These are phyloP conservation scores for Drosophila pseudoananassae DNA, from an alignment of 1,140 invertebrate genomes.

Conservation along the genomic window DNA sequence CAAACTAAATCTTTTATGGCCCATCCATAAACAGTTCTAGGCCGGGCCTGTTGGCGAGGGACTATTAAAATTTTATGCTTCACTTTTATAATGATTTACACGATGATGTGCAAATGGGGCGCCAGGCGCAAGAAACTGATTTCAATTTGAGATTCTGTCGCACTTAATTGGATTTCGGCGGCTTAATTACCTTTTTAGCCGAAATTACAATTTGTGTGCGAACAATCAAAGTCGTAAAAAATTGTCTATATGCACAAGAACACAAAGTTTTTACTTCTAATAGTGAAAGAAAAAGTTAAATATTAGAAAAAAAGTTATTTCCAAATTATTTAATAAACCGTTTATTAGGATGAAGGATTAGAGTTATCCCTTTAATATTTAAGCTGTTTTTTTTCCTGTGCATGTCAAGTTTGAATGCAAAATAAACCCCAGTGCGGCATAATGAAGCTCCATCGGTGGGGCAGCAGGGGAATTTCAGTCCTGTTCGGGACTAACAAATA, in stretches of 20 bases:
- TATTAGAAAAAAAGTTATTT: not conserved
- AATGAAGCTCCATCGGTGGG: slow-evolving; percentile 51
- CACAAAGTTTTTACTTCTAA: not conserved
- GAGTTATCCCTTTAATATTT: not conserved
- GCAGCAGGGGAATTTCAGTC: slow-evolving; percentile 2
- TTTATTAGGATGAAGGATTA: not conserved
- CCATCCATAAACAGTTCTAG: slow-evolving; percentile 58
- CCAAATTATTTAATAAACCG: not conserved
- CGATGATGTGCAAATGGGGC: slow-evolving; percentile 76
- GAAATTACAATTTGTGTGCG: slow-evolving; percentile 65
- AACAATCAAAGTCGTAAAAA: slow-evolving; percentile 69
- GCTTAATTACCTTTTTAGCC: slow-evolving; percentile 72
- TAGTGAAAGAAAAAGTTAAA: not conserved
- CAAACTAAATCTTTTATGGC: slow-evolving; percentile 70
- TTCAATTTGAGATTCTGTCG: slow-evolving; percentile 71
- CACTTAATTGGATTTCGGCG: slow-evolving; percentile 76
- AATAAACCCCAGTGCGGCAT: slow-evolving; percentile 49
- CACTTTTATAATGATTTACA: slow-evolving; percentile 77
- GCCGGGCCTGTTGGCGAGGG: slow-evolving; percentile 3
- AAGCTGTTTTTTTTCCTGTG: not conserved
- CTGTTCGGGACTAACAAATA: slow-evolving; percentile 60
- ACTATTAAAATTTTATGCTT: slow-evolving; percentile 73
- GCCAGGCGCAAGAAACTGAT: slow-evolving; percentile 63
- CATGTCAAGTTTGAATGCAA: slow-evolving; percentile 51
- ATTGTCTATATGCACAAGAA: slow-evolving; percentile 41